Evolutionary conservation across 1,140 invertebrate genomes (phyloP).

Genomic region (Proales similis): DNA sequence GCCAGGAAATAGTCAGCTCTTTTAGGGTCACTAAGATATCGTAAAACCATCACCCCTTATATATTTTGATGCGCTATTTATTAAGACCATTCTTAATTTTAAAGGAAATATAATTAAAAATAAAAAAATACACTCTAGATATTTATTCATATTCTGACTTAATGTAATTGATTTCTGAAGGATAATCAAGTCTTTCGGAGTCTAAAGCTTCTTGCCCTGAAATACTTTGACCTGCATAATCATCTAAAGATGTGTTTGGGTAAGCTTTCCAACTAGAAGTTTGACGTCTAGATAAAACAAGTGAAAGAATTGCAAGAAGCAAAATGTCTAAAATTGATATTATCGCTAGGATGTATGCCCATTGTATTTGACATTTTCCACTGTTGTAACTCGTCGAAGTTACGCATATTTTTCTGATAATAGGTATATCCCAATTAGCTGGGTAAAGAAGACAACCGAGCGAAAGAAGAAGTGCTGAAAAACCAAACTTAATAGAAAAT

Average conservation of each 20-base stretch:
- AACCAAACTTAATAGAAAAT: slow-evolving; percentile 30
- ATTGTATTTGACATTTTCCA: slow-evolving; percentile 56
- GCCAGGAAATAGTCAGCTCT: slow-evolving; percentile 6
- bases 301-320: slow-evolving; percentile 78
- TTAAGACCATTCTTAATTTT: too few relatives aligned
- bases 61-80: too few relatives aligned
- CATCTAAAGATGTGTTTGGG: too few relatives aligned
- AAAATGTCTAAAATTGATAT: slow-evolving; percentile 82
- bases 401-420: slow-evolving; percentile 77
- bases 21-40: too few relatives aligned
- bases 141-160: too few relatives aligned
- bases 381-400: slow-evolving; percentile 29
- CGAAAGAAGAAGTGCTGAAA: slow-evolving; percentile 57
- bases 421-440: slow-evolving; percentile 75
- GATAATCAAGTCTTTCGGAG: too few relatives aligned
- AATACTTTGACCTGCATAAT: too few relatives aligned
- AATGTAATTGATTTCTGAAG: too few relatives aligned
- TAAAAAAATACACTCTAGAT: too few relatives aligned
- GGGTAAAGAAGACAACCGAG: slow-evolving; percentile 67
- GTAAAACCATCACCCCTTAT: too few relatives aligned
- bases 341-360: slow-evolving; percentile 86
- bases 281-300: slow-evolving; percentile 72
- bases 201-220: too few relatives aligned
- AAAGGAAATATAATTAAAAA: too few relatives aligned
- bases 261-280: slow-evolving; percentile 40